Evolutionary conservation across 1,140 invertebrate species (phyloP), one percentile per base, ranked within the genome.

Genomic region (Brachionus plicatilis): DNA sequence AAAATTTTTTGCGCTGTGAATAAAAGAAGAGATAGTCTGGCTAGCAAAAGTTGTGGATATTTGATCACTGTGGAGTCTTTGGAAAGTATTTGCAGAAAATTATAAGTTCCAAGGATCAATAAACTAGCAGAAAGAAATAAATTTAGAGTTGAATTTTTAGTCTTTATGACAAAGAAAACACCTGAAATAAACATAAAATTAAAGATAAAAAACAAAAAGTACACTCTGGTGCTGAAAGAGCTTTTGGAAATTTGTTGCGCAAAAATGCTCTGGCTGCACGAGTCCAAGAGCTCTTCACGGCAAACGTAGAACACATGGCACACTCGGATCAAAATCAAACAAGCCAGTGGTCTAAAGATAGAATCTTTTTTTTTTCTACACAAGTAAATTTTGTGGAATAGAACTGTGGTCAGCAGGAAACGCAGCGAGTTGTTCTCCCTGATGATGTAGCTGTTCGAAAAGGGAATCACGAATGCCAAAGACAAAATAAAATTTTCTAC

Each of bases 301-400:
- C 79, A 82, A 65, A 82, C 53, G 43, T 82, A 68, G n/a, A 82
- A 82, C n/a, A 82, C n/a, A 41, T 65, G 20, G 14, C 20, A 43
- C 9, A 68, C 9, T 43, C 79, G 14, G 4, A 37, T 20, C 29
- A 82, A 11, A n/a, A 60, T 65, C 29, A 82, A 37, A 3, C 56
- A 27, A 3, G 1, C 17, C 24, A 47, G 2, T 9, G 37, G 33
- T 4, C 11, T 24, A 24, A 5, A 27, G 27, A 50, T 76, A 14
- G 20, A 12, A 11, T 27, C 11, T 66, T 82, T 68, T 65, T 20
- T 14, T 41, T 45, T 60, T 37, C 33, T 47, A 82, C 17, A 41
- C 37, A 27, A 43, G 29, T 9, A 45, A 82, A 43, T 11, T 11
- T 20, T 11, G 14, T 24, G 24, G 7, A 65, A 68, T 60, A 82